These are phyloP conservation scores for Sebastes paucispinis DNA, from an alignment of 2,797 vertebrate genomes.

Conservation along the genomic window DNA sequence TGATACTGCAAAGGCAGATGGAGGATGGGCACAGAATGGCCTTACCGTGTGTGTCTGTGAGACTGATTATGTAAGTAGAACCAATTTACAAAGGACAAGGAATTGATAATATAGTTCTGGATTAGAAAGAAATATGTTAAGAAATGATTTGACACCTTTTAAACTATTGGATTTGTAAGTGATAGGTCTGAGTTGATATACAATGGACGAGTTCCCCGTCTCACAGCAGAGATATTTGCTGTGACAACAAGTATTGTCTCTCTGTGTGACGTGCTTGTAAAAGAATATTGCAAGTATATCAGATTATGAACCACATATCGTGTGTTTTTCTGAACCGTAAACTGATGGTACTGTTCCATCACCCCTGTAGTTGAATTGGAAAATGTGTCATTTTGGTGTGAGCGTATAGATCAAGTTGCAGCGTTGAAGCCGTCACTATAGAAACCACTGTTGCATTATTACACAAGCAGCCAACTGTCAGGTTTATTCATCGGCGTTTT, in stretches of 20 bases:
- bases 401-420: constrained; percentile 34
- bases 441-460: constrained; percentile 44
- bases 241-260: not conserved
- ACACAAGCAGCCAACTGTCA: constrained; percentile 26
- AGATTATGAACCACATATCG: not conserved
- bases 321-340: not conserved
- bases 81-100: constrained; percentile 29
- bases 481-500: constrained; percentile 10
- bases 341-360: not conserved
- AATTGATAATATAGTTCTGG: not conserved
- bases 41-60: constrained; percentile 16
- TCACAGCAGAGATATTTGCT: not conserved
- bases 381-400: constrained; percentile 15
- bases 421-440: constrained; percentile 5
- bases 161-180: not conserved
- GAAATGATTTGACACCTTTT: not conserved
- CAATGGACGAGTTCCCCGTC: not conserved
- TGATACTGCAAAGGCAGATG: constrained; percentile 57
- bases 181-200: not conserved
- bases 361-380: not conserved
- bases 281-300: not conserved
- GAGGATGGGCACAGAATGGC: constrained; percentile 50
- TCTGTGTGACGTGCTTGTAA: not conserved
- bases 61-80: constrained; percentile 44
- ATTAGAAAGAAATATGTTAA: not conserved